Conservation (phyloP, 2,113 vertebrate genomes). For the Pelodiscus sinensis region DNA sequence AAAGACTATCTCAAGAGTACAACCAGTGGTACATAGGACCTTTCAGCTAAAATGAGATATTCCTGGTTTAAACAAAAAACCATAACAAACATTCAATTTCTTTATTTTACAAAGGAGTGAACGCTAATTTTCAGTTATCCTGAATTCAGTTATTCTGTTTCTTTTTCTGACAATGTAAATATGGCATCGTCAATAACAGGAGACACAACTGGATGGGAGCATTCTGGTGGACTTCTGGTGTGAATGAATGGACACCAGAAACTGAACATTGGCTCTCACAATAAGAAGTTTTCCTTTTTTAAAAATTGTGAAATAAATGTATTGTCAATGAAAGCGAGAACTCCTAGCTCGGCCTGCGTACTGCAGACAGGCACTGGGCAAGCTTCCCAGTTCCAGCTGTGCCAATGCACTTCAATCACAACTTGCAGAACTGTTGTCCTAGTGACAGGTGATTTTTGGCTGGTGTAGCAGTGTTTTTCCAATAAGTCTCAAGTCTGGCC, state of each 20-base stretch:
- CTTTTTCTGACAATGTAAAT: not conserved
- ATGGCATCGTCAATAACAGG: not conserved
- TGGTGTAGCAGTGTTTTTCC: not conserved
- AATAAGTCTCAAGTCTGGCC: not conserved
- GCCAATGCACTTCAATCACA: not conserved
- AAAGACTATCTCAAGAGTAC: not conserved
- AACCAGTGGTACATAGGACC: not conserved
- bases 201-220: fast-evolving
- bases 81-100: not conserved
- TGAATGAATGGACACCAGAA: conserved; percentile 18
- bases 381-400: not conserved
- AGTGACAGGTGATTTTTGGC: not conserved
- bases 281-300: not conserved
- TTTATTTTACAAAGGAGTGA: not conserved
- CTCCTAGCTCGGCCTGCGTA: not conserved
- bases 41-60: not conserved
- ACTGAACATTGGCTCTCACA: not conserved
- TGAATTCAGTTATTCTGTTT: not conserved
- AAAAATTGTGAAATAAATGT: not conserved
- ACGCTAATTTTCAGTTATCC: not conserved
- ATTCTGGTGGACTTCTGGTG: not conserved
- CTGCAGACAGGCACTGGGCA: conserved; percentile 17
- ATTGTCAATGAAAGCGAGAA: not conserved
- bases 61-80: not conserved
- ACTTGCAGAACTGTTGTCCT: not conserved